Percentiles rank a stretch among this genome's conserved stretches.
Conservation (phyloP, 2,113 vertebrate species). For the Dasyurus viverrinus region DNA sequence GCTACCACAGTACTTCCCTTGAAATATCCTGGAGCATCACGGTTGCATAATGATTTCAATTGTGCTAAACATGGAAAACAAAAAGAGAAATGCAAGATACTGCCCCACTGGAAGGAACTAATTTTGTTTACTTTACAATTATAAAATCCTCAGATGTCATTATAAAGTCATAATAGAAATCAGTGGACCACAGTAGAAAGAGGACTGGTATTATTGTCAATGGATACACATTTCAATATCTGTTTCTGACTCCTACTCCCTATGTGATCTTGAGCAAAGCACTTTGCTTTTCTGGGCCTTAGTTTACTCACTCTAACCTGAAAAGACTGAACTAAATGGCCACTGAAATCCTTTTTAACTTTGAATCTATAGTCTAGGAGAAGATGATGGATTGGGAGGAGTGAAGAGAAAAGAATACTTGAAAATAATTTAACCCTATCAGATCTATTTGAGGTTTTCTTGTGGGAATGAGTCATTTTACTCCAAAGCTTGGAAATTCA, state of each 20-base stretch:
- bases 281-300: background rate
- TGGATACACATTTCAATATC: background rate
- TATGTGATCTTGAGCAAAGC: background rate
- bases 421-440: constrained; percentile 22
- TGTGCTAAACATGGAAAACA: constrained; percentile 6
- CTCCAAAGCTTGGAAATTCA: constrained; percentile 39
- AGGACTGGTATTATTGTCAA: background rate
- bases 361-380: background rate
- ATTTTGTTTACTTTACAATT: background rate
- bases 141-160: background rate
- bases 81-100: background rate
- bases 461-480: constrained; percentile 34
- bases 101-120: background rate
- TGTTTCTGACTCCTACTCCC: background rate
- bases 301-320: background rate
- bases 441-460: constrained; percentile 30
- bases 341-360: constrained; percentile 35
- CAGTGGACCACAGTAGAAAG: background rate
- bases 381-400: background rate
- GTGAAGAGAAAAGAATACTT: background rate
- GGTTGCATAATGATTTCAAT: constrained; percentile 20
- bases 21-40: constrained; percentile 51
- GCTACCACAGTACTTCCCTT: constrained; percentile 29
- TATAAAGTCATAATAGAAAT: background rate
- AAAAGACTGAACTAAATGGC: background rate